Conservation (phyloP, 2,113 vertebrate species). For the Mormyrus lacerda region DNA sequence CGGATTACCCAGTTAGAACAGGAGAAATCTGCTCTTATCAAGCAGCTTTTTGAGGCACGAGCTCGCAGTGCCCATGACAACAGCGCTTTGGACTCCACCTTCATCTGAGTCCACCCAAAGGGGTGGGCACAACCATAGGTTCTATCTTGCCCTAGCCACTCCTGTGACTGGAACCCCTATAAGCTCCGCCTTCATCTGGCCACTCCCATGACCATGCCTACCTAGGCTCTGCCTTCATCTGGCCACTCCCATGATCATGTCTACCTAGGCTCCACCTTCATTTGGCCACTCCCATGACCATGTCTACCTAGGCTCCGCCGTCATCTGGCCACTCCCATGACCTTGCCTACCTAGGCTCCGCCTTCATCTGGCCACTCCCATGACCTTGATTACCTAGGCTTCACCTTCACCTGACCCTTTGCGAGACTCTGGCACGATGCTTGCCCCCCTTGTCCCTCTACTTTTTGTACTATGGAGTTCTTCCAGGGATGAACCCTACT, state of each 20-base stretch:
- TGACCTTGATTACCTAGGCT: background rate
- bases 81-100: constrained; percentile 83
- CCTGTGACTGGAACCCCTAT: constrained; percentile 66
- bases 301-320: background rate
- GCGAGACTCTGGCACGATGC: background rate
- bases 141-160: background rate
- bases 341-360: background rate
- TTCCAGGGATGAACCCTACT: background rate
- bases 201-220: background rate
- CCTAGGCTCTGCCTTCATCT: background rate
- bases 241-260: background rate
- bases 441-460: background rate
- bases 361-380: background rate
- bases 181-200: constrained; percentile 65
- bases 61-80: constrained; percentile 65
- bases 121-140: background rate
- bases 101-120: constrained; percentile 42
- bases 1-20: constrained; percentile 90
- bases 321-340: background rate
- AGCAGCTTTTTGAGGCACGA: constrained; percentile 88
- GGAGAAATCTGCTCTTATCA: constrained; percentile 90
- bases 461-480: background rate
- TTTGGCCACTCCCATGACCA: background rate
- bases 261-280: no score
- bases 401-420: background rate